phyloP scores from a whole-genome alignment of 2,113 vertebrate species.

The Taxidea taxus region DNA sequence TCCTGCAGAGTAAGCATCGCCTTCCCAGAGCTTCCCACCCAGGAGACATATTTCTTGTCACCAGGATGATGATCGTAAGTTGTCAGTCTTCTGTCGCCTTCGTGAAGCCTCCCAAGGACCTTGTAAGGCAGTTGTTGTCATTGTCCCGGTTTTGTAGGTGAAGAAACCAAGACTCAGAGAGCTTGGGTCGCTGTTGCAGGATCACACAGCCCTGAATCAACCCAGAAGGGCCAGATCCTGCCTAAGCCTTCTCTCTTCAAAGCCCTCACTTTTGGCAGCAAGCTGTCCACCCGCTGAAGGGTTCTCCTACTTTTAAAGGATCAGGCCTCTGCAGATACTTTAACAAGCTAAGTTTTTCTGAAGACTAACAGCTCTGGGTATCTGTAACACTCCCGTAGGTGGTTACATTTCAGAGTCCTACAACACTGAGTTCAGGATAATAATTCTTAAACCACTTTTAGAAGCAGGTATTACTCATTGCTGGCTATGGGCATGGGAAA shows the following conservation, averaged over 20 bases:
- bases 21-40: not conserved
- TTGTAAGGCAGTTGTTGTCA: not conserved
- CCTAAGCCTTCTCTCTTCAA: not conserved
- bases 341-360: not conserved
- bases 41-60: not conserved
- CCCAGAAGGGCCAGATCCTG: not conserved
- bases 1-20: not conserved
- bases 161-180: not conserved
- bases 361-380: not conserved
- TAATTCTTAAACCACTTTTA: not conserved
- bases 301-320: not conserved
- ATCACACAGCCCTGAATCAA: accelerated
- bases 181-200: not conserved
- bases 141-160: not conserved
- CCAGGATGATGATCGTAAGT: not conserved
- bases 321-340: not conserved
- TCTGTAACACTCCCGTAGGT: not conserved
- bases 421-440: not conserved
- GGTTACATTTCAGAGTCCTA: not conserved
- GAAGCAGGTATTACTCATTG: not conserved
- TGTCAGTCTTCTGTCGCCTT: not conserved
- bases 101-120: not conserved
- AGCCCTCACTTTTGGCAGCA: not conserved
- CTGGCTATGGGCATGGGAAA: not conserved
- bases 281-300: not conserved